Evolutionary conservation across 2,888 invertebrate species (phyloP).

Genomic region (Drosophila siamana): DNA sequence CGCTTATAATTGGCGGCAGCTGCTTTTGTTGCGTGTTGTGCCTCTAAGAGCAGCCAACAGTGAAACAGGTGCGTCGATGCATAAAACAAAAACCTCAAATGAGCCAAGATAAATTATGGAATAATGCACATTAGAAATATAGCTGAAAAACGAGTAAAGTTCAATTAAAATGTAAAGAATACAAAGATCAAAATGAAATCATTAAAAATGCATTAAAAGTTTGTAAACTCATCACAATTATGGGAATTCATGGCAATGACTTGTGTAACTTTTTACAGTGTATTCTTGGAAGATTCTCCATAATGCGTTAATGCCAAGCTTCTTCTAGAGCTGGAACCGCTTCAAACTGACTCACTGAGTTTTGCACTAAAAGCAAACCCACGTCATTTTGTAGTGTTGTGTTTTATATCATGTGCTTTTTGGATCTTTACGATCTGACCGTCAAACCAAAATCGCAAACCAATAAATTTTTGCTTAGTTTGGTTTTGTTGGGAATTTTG

Average conservation of each 20-base stretch:
- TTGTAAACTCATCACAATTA: conserved; percentile 15
- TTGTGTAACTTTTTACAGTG: conserved; percentile 47
- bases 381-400: conserved; percentile 62
- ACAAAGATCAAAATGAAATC: conserved; percentile 27
- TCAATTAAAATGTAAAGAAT: conserved; percentile 17
- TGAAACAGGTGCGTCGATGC: conserved; percentile 71
- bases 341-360: conserved; percentile 46
- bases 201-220: conserved; percentile 75
- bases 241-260: conserved; percentile 66
- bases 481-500: conserved; percentile 18
- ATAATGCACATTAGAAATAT: conserved; percentile 29
- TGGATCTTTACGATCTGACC: conserved; percentile 41
- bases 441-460: conserved; percentile 52
- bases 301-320: conserved; percentile 5
- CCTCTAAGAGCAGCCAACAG: conserved; percentile 58
- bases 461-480: conserved; percentile 42
- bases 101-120: neutral
- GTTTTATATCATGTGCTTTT: conserved; percentile 62
- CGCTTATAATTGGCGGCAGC: conserved; percentile 76
- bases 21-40: conserved; percentile 72
- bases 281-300: conserved; percentile 35
- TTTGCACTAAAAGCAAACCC: conserved; percentile 65
- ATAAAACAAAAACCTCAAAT: conserved; percentile 32
- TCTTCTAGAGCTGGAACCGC: conserved; percentile 2
- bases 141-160: conserved; percentile 14